phyloP scores from a whole-genome alignment of 1,140 invertebrate species.

The Augochlora pura region DNA sequence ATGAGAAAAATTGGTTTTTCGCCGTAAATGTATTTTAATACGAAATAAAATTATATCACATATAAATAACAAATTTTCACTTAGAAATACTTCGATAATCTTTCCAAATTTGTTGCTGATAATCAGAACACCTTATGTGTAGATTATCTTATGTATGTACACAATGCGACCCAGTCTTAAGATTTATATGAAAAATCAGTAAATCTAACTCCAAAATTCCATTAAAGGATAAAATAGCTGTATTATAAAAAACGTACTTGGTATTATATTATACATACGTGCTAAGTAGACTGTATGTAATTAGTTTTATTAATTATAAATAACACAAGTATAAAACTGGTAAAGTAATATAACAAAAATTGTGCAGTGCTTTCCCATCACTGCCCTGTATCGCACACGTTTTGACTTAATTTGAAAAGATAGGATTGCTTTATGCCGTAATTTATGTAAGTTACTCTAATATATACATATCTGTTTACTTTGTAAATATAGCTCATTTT shows the following conservation, averaged over 20 bases:
- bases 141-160: conserved; percentile 32
- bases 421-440: conserved; percentile 10
- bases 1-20: conserved; percentile 14
- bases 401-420: conserved; percentile 30
- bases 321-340: conserved; percentile 29
- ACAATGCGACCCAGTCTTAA: conserved; percentile 41
- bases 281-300: conserved; percentile 29
- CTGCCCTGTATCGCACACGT: conserved; percentile 1
- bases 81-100: conserved; percentile 20
- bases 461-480: conserved; percentile 54
- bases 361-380: conserved; percentile 40
- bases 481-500: conserved; percentile 45
- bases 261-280: conserved; percentile 18
- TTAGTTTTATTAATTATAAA: conserved; percentile 24
- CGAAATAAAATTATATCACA: conserved; percentile 23
- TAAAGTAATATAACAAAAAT: conserved; percentile 40
- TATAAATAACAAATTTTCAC: conserved; percentile 19
- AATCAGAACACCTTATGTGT: conserved; percentile 2
- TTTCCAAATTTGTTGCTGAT: conserved; percentile 12
- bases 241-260: conserved; percentile 31
- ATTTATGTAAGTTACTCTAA: conserved; percentile 52
- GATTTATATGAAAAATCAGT: conserved; percentile 25
- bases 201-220: conserved; percentile 30
- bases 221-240: conserved; percentile 25
- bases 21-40: conserved; percentile 15